Evolutionary conservation across 1,140 invertebrate genomes (phyloP), one percentile per base, ranked within the genome.

Genomic region (Trichoplusia ni): DNA sequence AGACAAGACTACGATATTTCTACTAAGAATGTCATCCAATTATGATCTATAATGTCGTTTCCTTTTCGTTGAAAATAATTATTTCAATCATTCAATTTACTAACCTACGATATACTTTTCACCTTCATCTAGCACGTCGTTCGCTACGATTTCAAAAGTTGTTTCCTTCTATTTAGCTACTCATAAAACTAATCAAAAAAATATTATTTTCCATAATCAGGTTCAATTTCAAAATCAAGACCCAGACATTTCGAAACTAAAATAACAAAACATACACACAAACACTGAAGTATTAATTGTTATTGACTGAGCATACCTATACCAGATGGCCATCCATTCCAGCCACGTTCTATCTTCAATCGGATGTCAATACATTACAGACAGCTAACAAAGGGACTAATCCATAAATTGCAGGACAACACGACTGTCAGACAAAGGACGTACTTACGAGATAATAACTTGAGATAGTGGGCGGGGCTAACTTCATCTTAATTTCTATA

Each of bases 361-460:
- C 66, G 54, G 38, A 77, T 66, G 70, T 77, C 69, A 74, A 72
- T 72, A 74, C 64, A 70, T 66, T 69, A 66, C 33, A 49, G 44
- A 59, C 62, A 56, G 53, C 68, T 47, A 69, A 71, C 75, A 74
- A 71, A 69, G 67, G 64, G 47, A 63, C 72, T 68, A 77, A 71
- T 74, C 71, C 69, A 77, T 77, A 77, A 77, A 77, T 77, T 74
- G 69, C 69, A 74, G 60, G 67, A 71, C 71, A 69, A 70, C 67
- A 72, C 46, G 69, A 33, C 21, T 53, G 18, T 27, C 42, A 65
- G 67, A 76, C 68, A 71, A 71, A 75, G 60, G 66, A 69, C 47
- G 44, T 66, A 67, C 63, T 67, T 61, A 60, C 44, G 35, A 21
- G 38, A 25, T 38, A 11, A 4, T 49, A 38, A 8, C 8, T 47